Conservation (phyloP, 2,888 invertebrate species). For the Perithous albicinctus region DNA sequence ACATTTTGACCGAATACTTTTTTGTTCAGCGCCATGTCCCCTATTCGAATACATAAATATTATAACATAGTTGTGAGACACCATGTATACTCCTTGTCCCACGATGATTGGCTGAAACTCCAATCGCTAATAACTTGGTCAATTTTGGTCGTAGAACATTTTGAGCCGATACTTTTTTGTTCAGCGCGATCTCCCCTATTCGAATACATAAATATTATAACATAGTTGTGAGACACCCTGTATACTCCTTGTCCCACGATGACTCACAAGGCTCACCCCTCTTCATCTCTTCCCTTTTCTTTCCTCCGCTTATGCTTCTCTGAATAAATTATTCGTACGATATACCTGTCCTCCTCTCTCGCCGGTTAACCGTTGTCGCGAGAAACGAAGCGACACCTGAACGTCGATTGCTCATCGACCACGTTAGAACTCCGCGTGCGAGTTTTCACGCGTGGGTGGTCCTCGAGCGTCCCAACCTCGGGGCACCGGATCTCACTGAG, state of each 20-base stretch:
- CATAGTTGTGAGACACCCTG: slow-evolving; percentile 6
- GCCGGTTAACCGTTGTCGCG: slow-evolving; percentile 43
- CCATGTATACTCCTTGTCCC: too few relatives aligned
- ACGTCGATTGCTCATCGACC: slow-evolving; percentile 65
- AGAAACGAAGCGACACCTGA: slow-evolving; percentile 45
- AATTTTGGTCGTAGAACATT: too few relatives aligned
- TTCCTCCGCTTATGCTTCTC: slow-evolving; percentile 27
- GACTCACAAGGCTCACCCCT: slow-evolving; percentile 41
- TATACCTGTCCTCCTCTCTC: neutral
- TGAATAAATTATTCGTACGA: slow-evolving; percentile 42
- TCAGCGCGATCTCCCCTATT: too few relatives aligned
- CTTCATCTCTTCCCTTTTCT: neutral
- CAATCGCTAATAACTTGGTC: too few relatives aligned
- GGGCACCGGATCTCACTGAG: slow-evolving; percentile 8
- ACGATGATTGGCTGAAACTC: too few relatives aligned
- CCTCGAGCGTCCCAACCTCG: slow-evolving; percentile 19
- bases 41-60: too few relatives aligned
- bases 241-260: slow-evolving; percentile 20
- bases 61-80: too few relatives aligned
- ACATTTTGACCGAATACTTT: too few relatives aligned
- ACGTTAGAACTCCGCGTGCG: slow-evolving; percentile 34
- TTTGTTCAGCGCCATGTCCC: too few relatives aligned
- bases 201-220: too few relatives aligned
- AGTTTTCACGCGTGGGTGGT: slow-evolving; percentile 46
- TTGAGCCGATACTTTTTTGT: too few relatives aligned